These are phyloP conservation scores for Amphimedon queenslandica DNA, from an alignment of 37 sponge, comb jelly and placozoan genomes.

Conservation along the genomic window DNA sequence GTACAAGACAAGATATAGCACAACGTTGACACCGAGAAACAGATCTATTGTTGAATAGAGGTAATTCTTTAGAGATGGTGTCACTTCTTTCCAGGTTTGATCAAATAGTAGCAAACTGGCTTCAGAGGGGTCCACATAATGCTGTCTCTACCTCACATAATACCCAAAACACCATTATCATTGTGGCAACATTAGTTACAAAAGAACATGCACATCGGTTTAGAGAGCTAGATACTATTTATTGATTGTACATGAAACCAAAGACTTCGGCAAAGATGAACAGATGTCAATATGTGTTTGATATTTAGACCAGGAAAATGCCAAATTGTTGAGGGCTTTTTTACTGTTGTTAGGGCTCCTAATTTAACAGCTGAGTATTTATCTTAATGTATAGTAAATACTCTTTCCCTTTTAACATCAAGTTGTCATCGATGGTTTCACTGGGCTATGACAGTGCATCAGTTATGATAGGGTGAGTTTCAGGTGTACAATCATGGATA, in stretches of 20 bases:
- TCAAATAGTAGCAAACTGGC: too few species aligned
- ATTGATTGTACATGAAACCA: conserved; percentile 60
- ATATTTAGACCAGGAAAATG: conserved; percentile 54
- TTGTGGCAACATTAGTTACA: conserved; percentile 47
- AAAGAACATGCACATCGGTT: conserved; percentile 28
- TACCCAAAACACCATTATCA: conserved; percentile 53
- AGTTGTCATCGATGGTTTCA: conserved; percentile 45
- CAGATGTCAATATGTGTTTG: conserved; percentile 54
- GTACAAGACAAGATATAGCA: conserved; percentile 53
- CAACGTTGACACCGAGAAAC: conserved; percentile 55
- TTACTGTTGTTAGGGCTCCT: conserved; percentile 47
- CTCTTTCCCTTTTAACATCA: conserved; percentile 43
- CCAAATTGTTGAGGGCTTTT: conserved; percentile 55
- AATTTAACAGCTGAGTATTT: conserved; percentile 40
- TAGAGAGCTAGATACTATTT: conserved; percentile 31
- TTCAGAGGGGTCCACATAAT: too few species aligned
- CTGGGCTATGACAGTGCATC: too few species aligned
- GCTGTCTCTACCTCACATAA: too few species aligned
- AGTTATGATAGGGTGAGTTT: too few species aligned
- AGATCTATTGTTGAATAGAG: conserved; percentile 47
- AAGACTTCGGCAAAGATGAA: conserved; percentile 62
- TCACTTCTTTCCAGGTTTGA: conserved; percentile 46
- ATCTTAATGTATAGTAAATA: conserved; percentile 50
- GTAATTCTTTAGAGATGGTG: conserved; percentile 60
- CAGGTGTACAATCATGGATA: too few species aligned